Conservation (phyloP, 2,797 vertebrate species). For the Poecile montanus region DNA sequence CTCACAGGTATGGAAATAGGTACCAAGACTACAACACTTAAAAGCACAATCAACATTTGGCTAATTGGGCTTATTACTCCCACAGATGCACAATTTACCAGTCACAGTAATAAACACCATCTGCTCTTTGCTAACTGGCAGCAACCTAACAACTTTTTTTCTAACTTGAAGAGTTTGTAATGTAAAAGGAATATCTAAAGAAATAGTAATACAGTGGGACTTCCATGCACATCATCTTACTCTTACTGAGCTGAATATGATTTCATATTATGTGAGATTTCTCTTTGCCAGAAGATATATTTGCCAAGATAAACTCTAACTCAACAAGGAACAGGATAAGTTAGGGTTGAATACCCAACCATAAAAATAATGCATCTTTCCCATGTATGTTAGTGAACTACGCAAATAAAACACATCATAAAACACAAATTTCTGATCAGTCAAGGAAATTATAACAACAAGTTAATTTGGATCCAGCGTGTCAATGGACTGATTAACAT, state of each 20-base stretch:
- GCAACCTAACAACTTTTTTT: not conserved
- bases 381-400: not conserved
- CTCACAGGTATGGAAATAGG: conserved; percentile 35
- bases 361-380: not conserved
- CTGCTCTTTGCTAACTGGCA: conserved; percentile 49
- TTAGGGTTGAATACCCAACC: not conserved
- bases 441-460: not conserved
- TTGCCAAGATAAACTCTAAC: not conserved
- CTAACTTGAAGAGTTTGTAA: not conserved
- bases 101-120: conserved; percentile 59
- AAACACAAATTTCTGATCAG: not conserved
- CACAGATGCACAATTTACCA: conserved; percentile 11
- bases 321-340: not conserved
- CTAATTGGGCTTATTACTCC: conserved; percentile 47
- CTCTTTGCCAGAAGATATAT: not conserved
- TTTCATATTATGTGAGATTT: not conserved
- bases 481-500: conserved; percentile 14
- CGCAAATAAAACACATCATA: not conserved
- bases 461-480: not conserved
- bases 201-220: not conserved
- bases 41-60: conserved; percentile 52
- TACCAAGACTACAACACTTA: conserved; percentile 1
- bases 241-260: not conserved
- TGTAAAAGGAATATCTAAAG: not conserved
- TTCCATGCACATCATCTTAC: not conserved